These are phyloP conservation scores for Litoditis marina DNA, from an alignment of 2,888 invertebrate genomes.

Conservation along the genomic window DNA sequence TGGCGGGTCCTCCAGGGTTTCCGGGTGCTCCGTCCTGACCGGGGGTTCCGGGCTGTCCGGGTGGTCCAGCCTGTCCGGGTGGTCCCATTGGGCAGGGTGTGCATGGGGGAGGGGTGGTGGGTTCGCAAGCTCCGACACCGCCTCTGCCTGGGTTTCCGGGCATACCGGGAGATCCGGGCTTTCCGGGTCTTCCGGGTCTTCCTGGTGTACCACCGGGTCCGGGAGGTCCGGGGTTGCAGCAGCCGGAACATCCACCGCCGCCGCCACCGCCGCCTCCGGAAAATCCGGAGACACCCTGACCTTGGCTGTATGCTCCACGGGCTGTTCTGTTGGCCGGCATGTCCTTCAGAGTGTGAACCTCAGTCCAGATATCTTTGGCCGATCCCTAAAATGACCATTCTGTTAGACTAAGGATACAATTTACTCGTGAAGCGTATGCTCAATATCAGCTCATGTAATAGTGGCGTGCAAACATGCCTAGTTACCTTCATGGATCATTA, in stretches of 20 bases:
- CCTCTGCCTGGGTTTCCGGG: constrained; percentile 48
- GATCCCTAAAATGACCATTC: constrained; percentile 25
- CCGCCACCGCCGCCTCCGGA: constrained; percentile 23
- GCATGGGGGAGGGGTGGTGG: constrained; percentile 49
- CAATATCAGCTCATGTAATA: too few species aligned
- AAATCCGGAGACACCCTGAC: constrained; percentile 6
- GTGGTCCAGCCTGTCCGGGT: constrained; percentile 26
- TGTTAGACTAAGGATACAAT: background rate
- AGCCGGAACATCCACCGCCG: constrained; percentile 42
- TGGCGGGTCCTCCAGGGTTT: constrained; percentile 16
- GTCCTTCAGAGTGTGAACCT: constrained; percentile 44
- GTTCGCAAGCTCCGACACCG: constrained; percentile 49
- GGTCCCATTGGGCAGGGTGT: constrained; percentile 46
- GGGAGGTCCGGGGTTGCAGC: constrained; percentile 50
- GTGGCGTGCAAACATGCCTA: too few species aligned
- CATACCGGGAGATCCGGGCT: constrained; percentile 40
- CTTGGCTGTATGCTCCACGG: constrained; percentile 38
- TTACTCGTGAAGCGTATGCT: too few species aligned
- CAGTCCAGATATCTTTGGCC: constrained; percentile 46
- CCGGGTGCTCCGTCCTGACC: constrained; percentile 37
- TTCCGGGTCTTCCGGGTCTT: constrained; percentile 39
- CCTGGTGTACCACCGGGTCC: constrained; percentile 42
- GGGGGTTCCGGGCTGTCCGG: constrained; percentile 43
- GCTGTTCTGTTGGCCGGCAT: constrained; percentile 44
- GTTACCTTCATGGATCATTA: too few species aligned